Percentiles rank a stretch among this genome's conserved stretches.
Conservation (phyloP, 2,888 invertebrate genomes). For the Drosophila prostipennis region DNA sequence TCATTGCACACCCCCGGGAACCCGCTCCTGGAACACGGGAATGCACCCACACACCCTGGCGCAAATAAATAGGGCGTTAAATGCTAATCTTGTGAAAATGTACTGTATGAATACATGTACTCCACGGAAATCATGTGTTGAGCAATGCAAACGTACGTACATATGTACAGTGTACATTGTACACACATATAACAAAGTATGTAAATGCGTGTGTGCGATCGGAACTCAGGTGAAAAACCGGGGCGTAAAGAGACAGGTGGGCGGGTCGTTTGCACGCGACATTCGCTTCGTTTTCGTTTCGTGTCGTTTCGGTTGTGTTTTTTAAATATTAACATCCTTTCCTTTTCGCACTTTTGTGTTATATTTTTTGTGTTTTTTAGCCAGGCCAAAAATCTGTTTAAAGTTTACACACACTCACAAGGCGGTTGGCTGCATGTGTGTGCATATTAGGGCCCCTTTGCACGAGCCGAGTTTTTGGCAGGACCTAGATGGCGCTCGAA, state of each 20-base stretch:
- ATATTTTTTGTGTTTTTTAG: constrained; percentile 7
- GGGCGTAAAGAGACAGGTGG: constrained; percentile 2
- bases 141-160: not conserved
- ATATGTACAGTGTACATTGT: constrained; percentile 8
- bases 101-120: constrained; percentile 1
- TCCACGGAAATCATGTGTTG: constrained; percentile 22
- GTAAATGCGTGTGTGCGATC: constrained; percentile 4
- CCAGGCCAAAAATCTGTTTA: constrained; percentile 29
- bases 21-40: constrained; percentile 5
- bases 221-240: constrained; percentile 15
- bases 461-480: constrained; percentile 1
- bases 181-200: not conserved
- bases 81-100: constrained; percentile 14
- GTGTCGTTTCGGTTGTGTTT: too few relatives aligned
- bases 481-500: not conserved
- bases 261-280: constrained; percentile 24
- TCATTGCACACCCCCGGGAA: too few relatives aligned
- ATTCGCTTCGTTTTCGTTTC: not conserved
- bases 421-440: constrained; percentile 10
- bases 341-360: constrained; percentile 1
- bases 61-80: constrained; percentile 17
- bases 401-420: constrained; percentile 17
- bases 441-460: constrained; percentile 6
- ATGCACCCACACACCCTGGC: constrained; percentile 1
- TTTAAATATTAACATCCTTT: constrained; percentile 35